Evolutionary conservation across 1,140 invertebrate genomes (phyloP).

Genomic region (Drosophila sp.): DNA sequence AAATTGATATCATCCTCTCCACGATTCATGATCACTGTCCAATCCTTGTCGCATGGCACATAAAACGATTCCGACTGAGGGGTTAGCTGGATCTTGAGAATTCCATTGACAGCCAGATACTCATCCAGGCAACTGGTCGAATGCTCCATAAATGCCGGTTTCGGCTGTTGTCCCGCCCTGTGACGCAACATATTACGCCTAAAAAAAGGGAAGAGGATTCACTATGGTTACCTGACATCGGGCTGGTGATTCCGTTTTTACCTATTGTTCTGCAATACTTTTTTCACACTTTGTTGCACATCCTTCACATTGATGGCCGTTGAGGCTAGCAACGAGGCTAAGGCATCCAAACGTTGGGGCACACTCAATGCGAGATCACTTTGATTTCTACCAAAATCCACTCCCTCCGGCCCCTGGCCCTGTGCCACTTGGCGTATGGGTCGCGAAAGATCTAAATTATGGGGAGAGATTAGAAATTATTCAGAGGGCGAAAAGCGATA

Average conservation of each 20-base stretch:
- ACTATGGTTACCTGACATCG: too few species aligned
- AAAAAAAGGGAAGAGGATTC: not conserved
- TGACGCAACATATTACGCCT: slow-evolving; percentile 14
- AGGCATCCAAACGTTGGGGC: slow-evolving; percentile 40
- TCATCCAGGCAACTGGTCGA: slow-evolving; percentile 63
- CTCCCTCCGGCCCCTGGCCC: not conserved
- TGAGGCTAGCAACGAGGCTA: slow-evolving; percentile 65
- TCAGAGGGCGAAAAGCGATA: not conserved
- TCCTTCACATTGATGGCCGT: slow-evolving; percentile 46
- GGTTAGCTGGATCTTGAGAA: slow-evolving; percentile 65
- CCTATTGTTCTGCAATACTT: slow-evolving; percentile 46
- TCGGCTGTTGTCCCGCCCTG: not conserved
- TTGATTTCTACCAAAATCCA: not conserved
- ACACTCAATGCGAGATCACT: slow-evolving; percentile 19
- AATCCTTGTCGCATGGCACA: slow-evolving; percentile 86
- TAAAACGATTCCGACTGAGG: slow-evolving; percentile 84
- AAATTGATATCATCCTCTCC: slow-evolving; percentile 87
- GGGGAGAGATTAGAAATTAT: not conserved
- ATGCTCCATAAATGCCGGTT: not conserved
- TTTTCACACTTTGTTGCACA: slow-evolving; percentile 32
- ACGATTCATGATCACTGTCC: slow-evolving; percentile 87
- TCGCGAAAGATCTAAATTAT: slow-evolving; percentile 45
- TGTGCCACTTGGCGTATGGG: slow-evolving; percentile 22
- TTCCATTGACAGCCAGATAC: slow-evolving; percentile 50
- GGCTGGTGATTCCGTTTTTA: slow-evolving; percentile 6